Percentiles rank a stretch among this genome's conserved stretches.
phyloP scores from a whole-genome alignment of 92 coral and sea anemone genomes.

The Porites evermanni region DNA sequence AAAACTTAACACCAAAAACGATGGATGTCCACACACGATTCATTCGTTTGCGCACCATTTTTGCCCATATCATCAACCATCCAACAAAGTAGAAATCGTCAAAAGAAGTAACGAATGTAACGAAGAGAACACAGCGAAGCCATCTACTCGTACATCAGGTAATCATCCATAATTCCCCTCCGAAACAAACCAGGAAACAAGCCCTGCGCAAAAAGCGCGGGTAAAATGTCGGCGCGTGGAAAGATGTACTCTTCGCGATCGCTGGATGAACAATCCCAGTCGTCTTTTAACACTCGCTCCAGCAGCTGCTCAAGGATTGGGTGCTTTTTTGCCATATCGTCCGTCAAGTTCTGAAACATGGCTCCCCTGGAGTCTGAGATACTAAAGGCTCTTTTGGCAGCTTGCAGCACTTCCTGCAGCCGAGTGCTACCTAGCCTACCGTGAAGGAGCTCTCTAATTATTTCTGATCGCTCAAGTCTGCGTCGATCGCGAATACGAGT shows the following conservation, averaged over 20 bases:
- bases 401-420: constrained; percentile 29
- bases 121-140: background rate
- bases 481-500: constrained; percentile 29
- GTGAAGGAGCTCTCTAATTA: constrained; percentile 12
- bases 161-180: constrained; percentile 3
- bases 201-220: constrained; percentile 36
- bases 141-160: background rate
- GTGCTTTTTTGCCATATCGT: constrained; percentile 28
- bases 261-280: constrained; percentile 7
- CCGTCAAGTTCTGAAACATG: constrained; percentile 39
- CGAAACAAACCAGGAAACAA: constrained; percentile 30
- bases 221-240: constrained; percentile 10
- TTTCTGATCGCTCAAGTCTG: constrained; percentile 5
- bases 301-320: constrained; percentile 35
- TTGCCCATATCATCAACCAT: background rate
- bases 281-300: constrained; percentile 37
- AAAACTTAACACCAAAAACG: too few relatives aligned
- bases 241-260: constrained; percentile 12
- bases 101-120: background rate
- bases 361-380: constrained; percentile 51
- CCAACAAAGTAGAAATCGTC: background rate
- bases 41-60: too few relatives aligned
- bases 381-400: constrained; percentile 48
- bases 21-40: too few relatives aligned
- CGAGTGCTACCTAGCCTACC: constrained; percentile 25